phyloP scores from a whole-genome alignment of 2,113 vertebrate species.

The Apus apus region DNA sequence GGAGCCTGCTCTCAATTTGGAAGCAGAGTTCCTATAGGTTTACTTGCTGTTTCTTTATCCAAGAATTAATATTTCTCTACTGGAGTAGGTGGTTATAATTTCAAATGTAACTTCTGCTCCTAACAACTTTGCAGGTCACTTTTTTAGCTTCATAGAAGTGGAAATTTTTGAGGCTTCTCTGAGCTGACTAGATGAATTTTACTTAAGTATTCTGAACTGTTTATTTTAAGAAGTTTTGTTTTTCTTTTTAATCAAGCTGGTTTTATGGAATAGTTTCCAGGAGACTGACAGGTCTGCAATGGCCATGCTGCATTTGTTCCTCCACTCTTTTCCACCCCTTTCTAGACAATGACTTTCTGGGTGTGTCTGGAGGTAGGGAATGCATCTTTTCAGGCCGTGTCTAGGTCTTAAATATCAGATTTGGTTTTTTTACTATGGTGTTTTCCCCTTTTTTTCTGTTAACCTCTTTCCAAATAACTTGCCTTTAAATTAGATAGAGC shows the following conservation, averaged over 20 bases:
- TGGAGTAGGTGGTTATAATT: neutral
- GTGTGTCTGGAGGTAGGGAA: neutral
- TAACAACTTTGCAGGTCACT: neutral
- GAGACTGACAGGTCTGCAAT: neutral
- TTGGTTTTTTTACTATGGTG: neutral
- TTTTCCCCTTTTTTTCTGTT: neutral
- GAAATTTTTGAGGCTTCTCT: neutral
- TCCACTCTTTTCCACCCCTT: neutral
- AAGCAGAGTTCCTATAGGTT: neutral
- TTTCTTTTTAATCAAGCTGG: neutral
- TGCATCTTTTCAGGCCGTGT: neutral
- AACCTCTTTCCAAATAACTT: neutral
- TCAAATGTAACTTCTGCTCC: neutral
- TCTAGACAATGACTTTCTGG: neutral
- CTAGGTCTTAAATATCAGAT: neutral
- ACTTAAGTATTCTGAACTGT: neutral
- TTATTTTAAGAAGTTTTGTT: neutral
- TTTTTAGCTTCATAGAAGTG: neutral
- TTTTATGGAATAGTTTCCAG: neutral
- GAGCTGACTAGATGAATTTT: neutral
- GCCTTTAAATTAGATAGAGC: neutral
- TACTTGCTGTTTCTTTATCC: neutral
- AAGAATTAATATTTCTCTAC: neutral
- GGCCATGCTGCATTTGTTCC: neutral
- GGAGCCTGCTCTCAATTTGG: neutral